These are phyloP conservation scores for Phrynocephalus vlangalii DNA, from an alignment of 2,797 vertebrate genomes.

Conservation along the genomic window DNA sequence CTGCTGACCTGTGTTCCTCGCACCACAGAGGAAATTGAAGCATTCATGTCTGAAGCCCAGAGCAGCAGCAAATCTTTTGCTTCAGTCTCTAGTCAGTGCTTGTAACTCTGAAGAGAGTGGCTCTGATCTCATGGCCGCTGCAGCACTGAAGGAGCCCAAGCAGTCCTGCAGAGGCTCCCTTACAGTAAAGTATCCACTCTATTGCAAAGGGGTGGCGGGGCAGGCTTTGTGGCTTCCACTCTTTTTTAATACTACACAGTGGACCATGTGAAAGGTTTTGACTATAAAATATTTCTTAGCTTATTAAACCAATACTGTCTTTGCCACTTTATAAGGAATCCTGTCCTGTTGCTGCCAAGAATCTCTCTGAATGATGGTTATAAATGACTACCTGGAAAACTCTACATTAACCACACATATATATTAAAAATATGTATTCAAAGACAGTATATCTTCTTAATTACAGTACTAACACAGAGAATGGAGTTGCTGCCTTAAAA, in stretches of 20 bases:
- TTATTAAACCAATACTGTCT: not conserved
- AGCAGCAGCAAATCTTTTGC: constrained; percentile 80
- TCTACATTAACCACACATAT: constrained; percentile 13
- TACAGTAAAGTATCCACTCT: constrained; percentile 12
- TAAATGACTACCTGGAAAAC: constrained; percentile 30
- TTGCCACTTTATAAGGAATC: constrained; percentile 34
- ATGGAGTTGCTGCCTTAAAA: constrained; percentile 29
- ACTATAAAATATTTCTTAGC: not conserved
- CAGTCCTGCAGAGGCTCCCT: constrained; percentile 8
- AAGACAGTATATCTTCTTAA: not conserved
- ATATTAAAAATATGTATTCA: not conserved
- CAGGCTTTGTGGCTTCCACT: constrained; percentile 9
- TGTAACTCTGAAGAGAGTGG: constrained; percentile 47
- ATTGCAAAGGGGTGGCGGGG: not conserved
- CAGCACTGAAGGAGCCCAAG: constrained; percentile 1
- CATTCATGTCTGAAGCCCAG: constrained; percentile 85
- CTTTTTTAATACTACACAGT: not conserved
- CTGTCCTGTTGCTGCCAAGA: not conserved
- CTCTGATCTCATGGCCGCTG: constrained; percentile 10
- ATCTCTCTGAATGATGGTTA: constrained; percentile 26
- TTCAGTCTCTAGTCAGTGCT: constrained; percentile 68
- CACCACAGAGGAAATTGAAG: constrained; percentile 92
- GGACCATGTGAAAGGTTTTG: constrained; percentile 13
- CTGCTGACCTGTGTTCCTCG: constrained; percentile 95
- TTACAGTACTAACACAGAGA: not conserved